Base-by-base conservation (phyloP, 2,797 vertebrate species). In the Typhlichthys subterraneus region DNA sequence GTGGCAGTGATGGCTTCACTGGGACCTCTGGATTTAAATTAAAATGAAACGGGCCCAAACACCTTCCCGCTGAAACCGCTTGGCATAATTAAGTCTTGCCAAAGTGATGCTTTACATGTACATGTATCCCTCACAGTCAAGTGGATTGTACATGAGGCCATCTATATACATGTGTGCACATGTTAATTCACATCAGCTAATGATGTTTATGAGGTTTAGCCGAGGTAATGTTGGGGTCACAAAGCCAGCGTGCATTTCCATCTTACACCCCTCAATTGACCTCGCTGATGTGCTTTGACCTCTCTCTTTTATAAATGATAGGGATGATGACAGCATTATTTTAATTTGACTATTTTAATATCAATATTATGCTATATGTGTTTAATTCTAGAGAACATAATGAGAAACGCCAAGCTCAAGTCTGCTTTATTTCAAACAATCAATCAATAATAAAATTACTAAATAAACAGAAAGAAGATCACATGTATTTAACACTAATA, bases 201-300 rank as follows among this genome's bases (percentile, higher is more conserved):
- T 86, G 77, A 80, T 83, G 83, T 86, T 87, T 80, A 87, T 81
- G 61, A 80, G 76, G 75, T 77, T 65, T 59, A 73, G 54, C 74
- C 63, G 77, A 86, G 90, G 90, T 90, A 79, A 86, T 14, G 76
- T 53, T 17, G 38, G 73, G 92, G 91, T 93, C 91, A 93, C 69
- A 52, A 72, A 71, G 72, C 61, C 42, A 15, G 15, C 67, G 72
- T 29, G 69, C 75, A 53, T 71, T 79, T 80, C 66, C 77, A 84
- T 87, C 80, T 85, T 68, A 61, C 61, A 45, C n/a, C 46, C 53
- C 53, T 73, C 53, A 71, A 72, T 85, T 82, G 76, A 85, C 67
- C 68, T 63, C 54, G 31, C 29, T 58, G 8, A 31, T 62, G 61
- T 67, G 59, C 77, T 70, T 65, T 61, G 77, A 42, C 8, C 23